These are phyloP conservation scores for Calameuta filiformis DNA, from an alignment of 2,888 invertebrate genomes.

Conservation along the genomic window DNA sequence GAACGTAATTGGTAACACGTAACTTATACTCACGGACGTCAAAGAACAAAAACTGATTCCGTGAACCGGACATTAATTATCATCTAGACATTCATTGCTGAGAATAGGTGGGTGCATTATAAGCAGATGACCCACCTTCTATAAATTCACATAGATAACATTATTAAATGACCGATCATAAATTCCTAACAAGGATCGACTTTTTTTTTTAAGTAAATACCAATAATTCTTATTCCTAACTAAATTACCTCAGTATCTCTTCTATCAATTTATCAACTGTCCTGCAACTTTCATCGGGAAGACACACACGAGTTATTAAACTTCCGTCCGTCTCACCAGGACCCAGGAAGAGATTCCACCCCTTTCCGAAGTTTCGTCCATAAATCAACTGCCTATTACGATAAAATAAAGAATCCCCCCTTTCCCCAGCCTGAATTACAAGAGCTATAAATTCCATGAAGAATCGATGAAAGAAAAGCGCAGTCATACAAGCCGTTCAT, in stretches of 20 bases:
- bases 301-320: not conserved
- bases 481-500: not conserved
- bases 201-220: not conserved
- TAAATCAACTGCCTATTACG: not conserved
- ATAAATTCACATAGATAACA: not conserved
- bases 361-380: not conserved
- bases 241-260: not conserved
- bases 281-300: not conserved
- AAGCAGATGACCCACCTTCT: not conserved
- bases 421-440: not conserved
- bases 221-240: not conserved
- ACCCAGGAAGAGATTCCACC: not conserved
- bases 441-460: not conserved
- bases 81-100: not conserved
- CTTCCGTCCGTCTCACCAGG: not conserved
- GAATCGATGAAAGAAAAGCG: not conserved
- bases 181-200: not conserved
- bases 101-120: not conserved
- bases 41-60: not conserved
- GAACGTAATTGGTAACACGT: constrained; percentile 25
- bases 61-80: not conserved
- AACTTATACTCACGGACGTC: not conserved
- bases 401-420: not conserved
- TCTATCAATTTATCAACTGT: not conserved
- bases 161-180: not conserved